Base-by-base conservation (phyloP, 2,113 vertebrate species). In the Turnix velox region DNA sequence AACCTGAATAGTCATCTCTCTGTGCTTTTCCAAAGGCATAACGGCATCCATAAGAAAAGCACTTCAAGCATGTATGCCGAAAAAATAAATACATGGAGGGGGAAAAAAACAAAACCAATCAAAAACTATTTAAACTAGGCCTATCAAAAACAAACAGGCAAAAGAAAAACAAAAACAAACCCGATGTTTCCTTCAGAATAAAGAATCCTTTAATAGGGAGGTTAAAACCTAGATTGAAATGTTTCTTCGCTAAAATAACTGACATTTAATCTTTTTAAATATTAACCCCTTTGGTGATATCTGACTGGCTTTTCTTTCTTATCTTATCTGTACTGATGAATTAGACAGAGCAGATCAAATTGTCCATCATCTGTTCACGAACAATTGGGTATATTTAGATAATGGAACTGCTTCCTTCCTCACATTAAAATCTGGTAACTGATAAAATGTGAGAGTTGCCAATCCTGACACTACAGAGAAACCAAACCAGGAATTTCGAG, bases 311-410 rank as follows among this genome's bases (percentile, higher is more conserved):
- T 97, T 92, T 97, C 96, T 96, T 93, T 97, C 97, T 98, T 98
- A 98, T 98, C 98, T 98, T 98, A 98, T 98, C 98, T 98, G 66
- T 79, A 88, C 97, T 97, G 98, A 98, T 98, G 97, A 97, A 98
- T 98, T 98, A 97, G 97, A 97, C 96, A 96, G 96, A 98, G 94
- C 95, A 98, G 97, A 98, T 98, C 98, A 98, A 98, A 98, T 98
- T 98, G 97, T 97, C 97, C 97, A 97, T 98, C 98, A 97, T 98
- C 97, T 97, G 97, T 97, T 97, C 90, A 57, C 4, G 96, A 98
- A 98, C 98, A 98, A 98, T 98, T 97, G 96, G 77, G 97, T 97
- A 98, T 98, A 98, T 98, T 98, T 98, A 98, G 98, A 98, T 98
- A 98, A 98, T 97, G 97, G 96, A 97, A 97, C 94, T 63, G 96